Evolutionary conservation across 1,140 invertebrate genomes (phyloP).

Genomic region (Lamellibrachia luymesi): DNA sequence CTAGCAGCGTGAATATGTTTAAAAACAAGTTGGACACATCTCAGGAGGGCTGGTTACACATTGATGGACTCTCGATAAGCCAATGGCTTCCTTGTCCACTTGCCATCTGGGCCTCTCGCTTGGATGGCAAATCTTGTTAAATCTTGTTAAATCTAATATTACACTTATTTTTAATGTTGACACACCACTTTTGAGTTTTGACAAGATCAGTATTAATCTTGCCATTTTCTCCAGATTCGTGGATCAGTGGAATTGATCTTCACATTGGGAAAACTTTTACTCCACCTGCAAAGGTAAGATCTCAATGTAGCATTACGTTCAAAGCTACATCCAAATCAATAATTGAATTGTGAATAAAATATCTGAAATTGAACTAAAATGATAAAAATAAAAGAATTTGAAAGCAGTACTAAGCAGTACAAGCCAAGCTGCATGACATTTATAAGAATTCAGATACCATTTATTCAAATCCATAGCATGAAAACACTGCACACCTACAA

Average conservation of each 20-base stretch:
- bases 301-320: neutral
- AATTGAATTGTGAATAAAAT: neutral
- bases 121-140: too few species aligned
- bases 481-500: too few species aligned
- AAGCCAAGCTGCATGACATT: neutral
- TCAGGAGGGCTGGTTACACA: too few species aligned
- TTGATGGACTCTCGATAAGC: too few species aligned
- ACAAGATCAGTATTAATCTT: neutral
- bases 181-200: neutral
- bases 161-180: neutral
- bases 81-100: too few species aligned
- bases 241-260: neutral
- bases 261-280: neutral
- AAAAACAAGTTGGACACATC: too few species aligned
- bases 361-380: neutral
- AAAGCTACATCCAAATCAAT: too few species aligned
- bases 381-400: neutral
- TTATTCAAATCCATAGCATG: too few species aligned
- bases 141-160: too few species aligned
- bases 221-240: neutral
- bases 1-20: too few species aligned
- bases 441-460: too few species aligned
- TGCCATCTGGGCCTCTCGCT: too few species aligned
- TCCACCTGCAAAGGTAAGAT: neutral
- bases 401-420: neutral